Evolutionary conservation across 2,888 invertebrate species (phyloP), one percentile per base, ranked within the genome.

Genomic region (Drosophila quinaria): DNA sequence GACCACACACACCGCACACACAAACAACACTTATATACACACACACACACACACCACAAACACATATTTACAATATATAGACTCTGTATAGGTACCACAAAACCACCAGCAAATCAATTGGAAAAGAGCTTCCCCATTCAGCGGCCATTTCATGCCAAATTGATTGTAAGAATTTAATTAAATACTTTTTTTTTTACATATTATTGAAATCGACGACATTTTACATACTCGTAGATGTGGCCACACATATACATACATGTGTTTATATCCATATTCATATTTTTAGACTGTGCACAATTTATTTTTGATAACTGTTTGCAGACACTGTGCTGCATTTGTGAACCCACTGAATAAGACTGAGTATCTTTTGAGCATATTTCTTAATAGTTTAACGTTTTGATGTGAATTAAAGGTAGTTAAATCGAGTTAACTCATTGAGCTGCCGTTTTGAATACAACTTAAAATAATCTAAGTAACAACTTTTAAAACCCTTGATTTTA

Each of bases 121-220:
- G 87, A 89, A 84, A 42, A 60, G 63, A 74, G 81, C 74, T 78
- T 62, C 47, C 29, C 58, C 76, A 80, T 82, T 82, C 82, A 70
- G 49, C 79, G 52, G 60, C 67, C 84, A 84, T 87, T 89, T 89
- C 80, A 85, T 87, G 86, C 61, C 82, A 89, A 85, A 85, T 89
- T 85, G 89, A 85, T 80, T 85, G 86, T 74, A 64, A 80, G 68
- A 85, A 87, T 88, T 89, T 80, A 85, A 85, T 89, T 89, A 89
- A 89, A 78, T 81, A 52, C 56, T 19, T 31, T 44, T 59, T 59
- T 9, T 33, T 10, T 58, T 54, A 51, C 39, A 75, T 72, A 84
- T 76, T 78, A 87, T 87, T 81, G 70, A 67, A 62, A 60, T 47
- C 47, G 22, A 52, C 41, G 46, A 52, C 71, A 80, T 75, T 80